Evolutionary conservation across 1,140 invertebrate genomes (phyloP).

Genomic region (Galendromus occidentalis): DNA sequence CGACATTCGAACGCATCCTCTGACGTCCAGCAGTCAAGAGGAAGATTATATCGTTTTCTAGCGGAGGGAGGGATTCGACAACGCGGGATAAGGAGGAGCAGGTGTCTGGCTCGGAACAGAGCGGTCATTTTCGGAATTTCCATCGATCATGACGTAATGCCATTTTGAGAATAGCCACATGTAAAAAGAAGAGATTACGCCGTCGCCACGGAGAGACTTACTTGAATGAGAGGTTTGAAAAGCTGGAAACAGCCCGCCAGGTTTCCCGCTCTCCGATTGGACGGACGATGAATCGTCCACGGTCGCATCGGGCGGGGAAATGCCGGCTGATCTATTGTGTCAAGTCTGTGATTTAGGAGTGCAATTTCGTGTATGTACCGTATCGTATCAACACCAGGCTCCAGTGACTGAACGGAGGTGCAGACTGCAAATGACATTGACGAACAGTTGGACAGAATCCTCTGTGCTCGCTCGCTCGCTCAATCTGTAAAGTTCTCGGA

Average conservation of each 20-base stretch:
- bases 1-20: neutral
- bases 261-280: neutral
- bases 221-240: neutral
- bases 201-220: neutral
- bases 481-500: too few species aligned
- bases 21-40: neutral
- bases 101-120: too few species aligned
- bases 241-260: neutral
- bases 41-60: neutral
- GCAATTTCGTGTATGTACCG: neutral
- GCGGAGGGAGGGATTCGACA: neutral
- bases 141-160: neutral
- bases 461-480: too few species aligned
- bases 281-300: neutral
- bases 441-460: too few species aligned
- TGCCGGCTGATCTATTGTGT: neutral
- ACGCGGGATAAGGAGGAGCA: too few species aligned
- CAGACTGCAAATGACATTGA: too few species aligned
- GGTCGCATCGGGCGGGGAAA: too few species aligned
- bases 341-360: slow-evolving; percentile 11
- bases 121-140: too few species aligned
- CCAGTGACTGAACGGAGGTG: too few species aligned
- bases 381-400: too few species aligned
- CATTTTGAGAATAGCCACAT: neutral
- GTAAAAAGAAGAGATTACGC: neutral